Conservation (phyloP, 2,113 vertebrate species). For the Piprites chloris region DNA sequence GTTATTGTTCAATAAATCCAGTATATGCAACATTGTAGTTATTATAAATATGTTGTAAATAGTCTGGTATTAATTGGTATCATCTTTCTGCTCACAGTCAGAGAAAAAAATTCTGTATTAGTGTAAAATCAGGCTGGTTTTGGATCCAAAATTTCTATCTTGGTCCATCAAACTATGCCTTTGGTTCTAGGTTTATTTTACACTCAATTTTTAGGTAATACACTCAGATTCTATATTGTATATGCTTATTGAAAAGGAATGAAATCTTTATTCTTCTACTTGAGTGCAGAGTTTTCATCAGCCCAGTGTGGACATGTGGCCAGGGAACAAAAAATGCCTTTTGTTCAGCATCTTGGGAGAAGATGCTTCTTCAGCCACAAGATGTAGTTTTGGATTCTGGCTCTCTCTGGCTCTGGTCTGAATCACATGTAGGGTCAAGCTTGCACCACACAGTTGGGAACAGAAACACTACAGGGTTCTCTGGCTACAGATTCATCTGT, state of each 20-base stretch:
- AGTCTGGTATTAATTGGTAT: neutral
- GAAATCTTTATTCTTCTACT: neutral
- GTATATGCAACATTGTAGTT: neutral
- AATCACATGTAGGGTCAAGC: rapidly evolving
- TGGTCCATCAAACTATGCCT: neutral
- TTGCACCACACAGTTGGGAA: neutral
- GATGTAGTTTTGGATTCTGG: neutral
- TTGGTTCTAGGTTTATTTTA: neutral
- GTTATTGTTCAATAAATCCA: neutral
- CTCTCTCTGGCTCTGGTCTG: neutral
- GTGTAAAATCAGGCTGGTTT: neutral
- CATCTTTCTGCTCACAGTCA: neutral
- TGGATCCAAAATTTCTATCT: neutral
- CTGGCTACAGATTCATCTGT: neutral
- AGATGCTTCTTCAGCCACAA: neutral
- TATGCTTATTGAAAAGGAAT: neutral
- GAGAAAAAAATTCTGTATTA: neutral
- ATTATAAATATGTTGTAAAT: neutral
- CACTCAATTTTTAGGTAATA: neutral
- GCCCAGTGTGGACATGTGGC: rapidly evolving
- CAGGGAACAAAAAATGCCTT: neutral
- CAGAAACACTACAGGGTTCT: neutral
- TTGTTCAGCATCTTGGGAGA: neutral
- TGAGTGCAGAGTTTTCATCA: neutral
- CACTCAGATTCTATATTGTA: neutral